Base-by-base conservation (phyloP, 2,888 invertebrate genomes). In the Podotricha telesiphe region DNA sequence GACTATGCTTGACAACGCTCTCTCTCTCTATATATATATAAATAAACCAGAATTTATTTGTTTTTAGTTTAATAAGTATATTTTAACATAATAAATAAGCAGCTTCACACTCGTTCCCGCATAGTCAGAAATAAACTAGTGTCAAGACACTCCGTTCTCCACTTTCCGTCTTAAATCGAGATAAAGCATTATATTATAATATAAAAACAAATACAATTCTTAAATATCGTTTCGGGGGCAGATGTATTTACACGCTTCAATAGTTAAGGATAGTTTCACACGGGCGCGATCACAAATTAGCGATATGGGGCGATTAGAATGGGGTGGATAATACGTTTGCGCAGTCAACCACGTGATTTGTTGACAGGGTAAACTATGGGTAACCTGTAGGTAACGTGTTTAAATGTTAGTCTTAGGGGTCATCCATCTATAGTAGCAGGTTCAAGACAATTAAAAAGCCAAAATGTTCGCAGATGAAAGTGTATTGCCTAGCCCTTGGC, bases 301-400 rank as follows among this genome's bases (percentile, higher is more conserved):
- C 73, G 59, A 70, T 77, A 74, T 69, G 47, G 70, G 40, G 53
- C 75, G 75, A 71, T 70, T 65, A 66, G 58, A 28, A 34, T 48
- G 28, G 56, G 62, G 68, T 58, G 48, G 65, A 68, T 45, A 59
- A 59, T 59, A 71, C 65, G 66, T 72, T 72, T 78, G 78, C 47
- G 71, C 79, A 78, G 75, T 82, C 74, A 78, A 79, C 78, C 84
- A 73, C 79, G 75, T 81, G 79, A 84, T 83, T 82, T 80, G 78
- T 76, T 79, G 77, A 51, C 63, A 64, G 19, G 22, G 40, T 40
- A 51, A 40, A 63, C 34, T 37, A n/a, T n/a, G 40, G 47, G 34
- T 40, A 51, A 50, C 48, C 17, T 47, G 42, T n/a, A 40, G 0
- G 37, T 19, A 47, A 42, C 3, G 56, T 42, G 42, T 42, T 42